A percentile compares a stretch with the other conserved stretches of the same genome.
Evolutionary conservation across 2,797 vertebrate species (phyloP).

Genomic region (Arctocebus calabarensis): DNA sequence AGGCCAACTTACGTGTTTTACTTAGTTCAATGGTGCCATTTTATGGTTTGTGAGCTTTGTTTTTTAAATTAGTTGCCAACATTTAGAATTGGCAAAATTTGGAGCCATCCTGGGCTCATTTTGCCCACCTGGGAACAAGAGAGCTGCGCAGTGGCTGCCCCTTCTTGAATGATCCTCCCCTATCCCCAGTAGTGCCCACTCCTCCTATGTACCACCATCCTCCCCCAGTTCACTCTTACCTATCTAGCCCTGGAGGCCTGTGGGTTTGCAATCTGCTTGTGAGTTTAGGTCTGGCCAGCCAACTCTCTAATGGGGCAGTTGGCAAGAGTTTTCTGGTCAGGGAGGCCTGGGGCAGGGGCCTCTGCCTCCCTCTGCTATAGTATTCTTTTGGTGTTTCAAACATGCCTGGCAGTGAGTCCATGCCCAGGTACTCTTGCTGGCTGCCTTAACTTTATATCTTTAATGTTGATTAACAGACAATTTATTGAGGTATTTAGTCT

Average conservation of each 20-base stretch:
- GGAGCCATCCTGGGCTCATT: background rate
- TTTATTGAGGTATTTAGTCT: conserved; percentile 13
- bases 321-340: background rate
- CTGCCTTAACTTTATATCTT: background rate
- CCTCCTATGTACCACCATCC: background rate
- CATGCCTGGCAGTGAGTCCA: background rate
- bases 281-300: background rate
- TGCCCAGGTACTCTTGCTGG: background rate
- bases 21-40: background rate
- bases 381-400: background rate
- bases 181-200: background rate
- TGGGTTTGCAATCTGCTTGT: background rate
- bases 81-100: background rate
- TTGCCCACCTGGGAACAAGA: background rate
- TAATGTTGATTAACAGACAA: background rate
- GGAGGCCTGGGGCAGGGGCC: background rate
- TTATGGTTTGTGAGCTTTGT: background rate
- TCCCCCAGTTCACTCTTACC: background rate
- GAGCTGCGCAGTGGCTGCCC: background rate
- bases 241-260: background rate
- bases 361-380: background rate
- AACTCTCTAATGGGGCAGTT: background rate
- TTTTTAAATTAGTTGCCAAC: background rate
- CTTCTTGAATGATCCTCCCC: background rate
- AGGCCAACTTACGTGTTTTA: background rate